Evolutionary conservation across 2,888 invertebrate genomes (phyloP), one percentile per base, ranked within the genome.

Genomic region (Andrena bicolor): DNA sequence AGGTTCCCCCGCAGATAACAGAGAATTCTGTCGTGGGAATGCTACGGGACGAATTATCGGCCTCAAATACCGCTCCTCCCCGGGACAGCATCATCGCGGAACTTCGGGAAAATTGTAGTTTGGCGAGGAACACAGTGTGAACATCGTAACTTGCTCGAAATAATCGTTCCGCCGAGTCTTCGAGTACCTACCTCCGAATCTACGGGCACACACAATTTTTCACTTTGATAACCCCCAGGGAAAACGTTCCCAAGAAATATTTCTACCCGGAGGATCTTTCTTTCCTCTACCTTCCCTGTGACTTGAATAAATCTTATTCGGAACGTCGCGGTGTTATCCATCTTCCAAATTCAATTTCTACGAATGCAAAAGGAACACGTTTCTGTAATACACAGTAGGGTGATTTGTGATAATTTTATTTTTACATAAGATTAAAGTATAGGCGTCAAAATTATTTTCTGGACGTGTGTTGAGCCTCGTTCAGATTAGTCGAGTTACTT

Each of bases 331-430:
- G 1, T 2, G 63, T 35, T 23, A 63, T 41, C 41, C n/a, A 32
- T 41, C 63, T 35, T 20, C 35, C 20, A 68, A 66, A 51, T 66
- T 66, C 51, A n/a, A 66, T 66, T 28, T 66, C n/a, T 66, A 16
- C 10, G 23, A 49, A 66, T 26, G 13, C 3, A 51, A 51, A 13
- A 30, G n/a, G 26, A 26, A 13, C 10, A 32, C 30, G 13, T 70
- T 60, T 30, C 20, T 7, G 41, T 20, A 16, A 41, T 30, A 41
- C 48, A 41, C 16, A 41, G 41, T 41, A 16, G 13, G 41, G 16
- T 16, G 41, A 4, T 41, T 41, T 16, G 4, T 13, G 5, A 41
- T 5, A 1, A 16, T 41, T 41, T 41, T 41, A 41, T 41, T 41
- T 16, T 16, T 1, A 5, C 41, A 4, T 41, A 1, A 41, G 16